Evolutionary conservation across 2,113 vertebrate species (phyloP), one percentile per base, ranked within the genome.

Genomic region (Chaenocephalus aceratus): DNA sequence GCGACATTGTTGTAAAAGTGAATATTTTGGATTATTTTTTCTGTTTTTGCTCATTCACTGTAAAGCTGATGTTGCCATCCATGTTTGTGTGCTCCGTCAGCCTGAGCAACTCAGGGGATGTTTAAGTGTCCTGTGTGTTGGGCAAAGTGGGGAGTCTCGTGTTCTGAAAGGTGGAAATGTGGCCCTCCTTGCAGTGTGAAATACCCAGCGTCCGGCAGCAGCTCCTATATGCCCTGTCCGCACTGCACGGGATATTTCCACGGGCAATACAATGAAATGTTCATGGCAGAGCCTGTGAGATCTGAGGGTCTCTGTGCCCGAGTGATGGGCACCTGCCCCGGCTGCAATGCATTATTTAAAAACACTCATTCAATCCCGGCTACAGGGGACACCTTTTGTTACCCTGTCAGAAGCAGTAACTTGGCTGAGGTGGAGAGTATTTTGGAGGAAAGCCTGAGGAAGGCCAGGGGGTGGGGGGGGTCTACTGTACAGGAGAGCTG

Each of bases 351-450:
- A 93, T 94, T 92, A 93, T 92, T 94, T 91, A 93, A 89, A 90
- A 91, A 91, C 87, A 88, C 86, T 92, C 88, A 90, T 91, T 93
- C 91, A 92, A 85, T 89, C 85, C 86, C 69, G 81, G 92, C 91
- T 93, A 89, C 82, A 79, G 91, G 89, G 91, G 89, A 90, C 86
- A 88, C 84, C 90, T 92, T 94, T 92, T 91, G 91, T 93, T 91
- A 86, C 86, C 84, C 88, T 87, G 92, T 92, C 91, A 93, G 81
- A 91, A 75, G 74, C 88, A 72, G 85, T 86, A 86, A 89, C 82
- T 86, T 36, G 5, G 75, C 77, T 67, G 72, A 87, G 84, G 72
- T 80, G 84, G 58, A 77, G 78, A 72, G 81, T 76, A 72, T 79
- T 79, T 77, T 63, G 75, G 80, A 80, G 72, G 54, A 72, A 59